A percentile compares a stretch with the other conserved stretches of the same genome.
Evolutionary conservation across 2,888 invertebrate species (phyloP).

Genomic region (Zele albiditarsus): DNA sequence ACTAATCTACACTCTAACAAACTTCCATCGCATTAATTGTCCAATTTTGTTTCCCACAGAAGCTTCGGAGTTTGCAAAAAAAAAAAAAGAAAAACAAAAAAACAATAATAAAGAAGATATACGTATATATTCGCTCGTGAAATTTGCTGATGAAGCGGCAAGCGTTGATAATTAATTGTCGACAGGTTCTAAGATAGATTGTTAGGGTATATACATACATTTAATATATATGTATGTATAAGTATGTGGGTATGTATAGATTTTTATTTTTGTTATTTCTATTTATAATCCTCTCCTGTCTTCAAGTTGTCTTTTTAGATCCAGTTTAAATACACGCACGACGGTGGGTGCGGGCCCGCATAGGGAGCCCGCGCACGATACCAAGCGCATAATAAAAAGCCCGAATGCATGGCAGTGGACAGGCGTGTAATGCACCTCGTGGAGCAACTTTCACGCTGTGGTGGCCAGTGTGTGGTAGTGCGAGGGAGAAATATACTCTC

Average conservation of each 20-base stretch:
- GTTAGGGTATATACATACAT: background rate
- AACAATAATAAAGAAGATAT: background rate
- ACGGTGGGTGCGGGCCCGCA: background rate
- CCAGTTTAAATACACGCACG: slow-evolving; percentile 3
- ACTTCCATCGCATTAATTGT: background rate
- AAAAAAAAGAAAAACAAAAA: slow-evolving; percentile 12
- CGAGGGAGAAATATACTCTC: background rate
- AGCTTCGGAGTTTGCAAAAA: background rate
- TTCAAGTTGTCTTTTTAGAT: slow-evolving; percentile 25
- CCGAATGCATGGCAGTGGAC: slow-evolving; percentile 18
- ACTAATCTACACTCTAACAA: background rate
- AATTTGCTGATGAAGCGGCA: slow-evolving; percentile 18
- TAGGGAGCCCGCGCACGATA: slow-evolving; percentile 6
- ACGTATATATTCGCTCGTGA: background rate
- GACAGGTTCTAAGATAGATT: slow-evolving; percentile 13
- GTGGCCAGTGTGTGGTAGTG: background rate
- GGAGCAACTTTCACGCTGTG: slow-evolving; percentile 36
- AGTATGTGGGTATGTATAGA: background rate
- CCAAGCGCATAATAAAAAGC: slow-evolving; percentile 33
- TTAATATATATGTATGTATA: background rate
- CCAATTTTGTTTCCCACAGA: background rate
- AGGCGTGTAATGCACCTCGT: slow-evolving; percentile 32
- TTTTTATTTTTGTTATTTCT: slow-evolving; percentile 11
- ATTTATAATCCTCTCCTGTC: slow-evolving; percentile 29
- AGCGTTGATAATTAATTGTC: slow-evolving; percentile 17